Evolutionary conservation across 1,140 invertebrate genomes (phyloP).

Genomic region (Formica selysi): DNA sequence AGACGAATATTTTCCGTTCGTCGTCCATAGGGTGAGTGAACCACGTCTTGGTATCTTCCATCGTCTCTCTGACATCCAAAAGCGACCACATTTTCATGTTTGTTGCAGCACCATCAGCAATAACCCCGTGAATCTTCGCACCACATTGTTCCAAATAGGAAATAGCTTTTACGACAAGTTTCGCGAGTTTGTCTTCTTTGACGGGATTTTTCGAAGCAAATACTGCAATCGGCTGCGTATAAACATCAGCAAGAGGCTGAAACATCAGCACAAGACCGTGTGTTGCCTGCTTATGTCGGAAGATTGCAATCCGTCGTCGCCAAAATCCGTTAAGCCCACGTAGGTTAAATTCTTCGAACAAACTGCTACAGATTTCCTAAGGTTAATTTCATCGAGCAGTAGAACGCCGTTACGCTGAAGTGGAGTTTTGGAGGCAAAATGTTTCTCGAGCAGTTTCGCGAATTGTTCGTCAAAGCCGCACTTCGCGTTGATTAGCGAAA

Average conservation of each 20-base stretch:
- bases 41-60: no score
- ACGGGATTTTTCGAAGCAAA: neutral
- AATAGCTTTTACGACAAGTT: neutral
- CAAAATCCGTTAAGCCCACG: neutral
- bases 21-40: no score
- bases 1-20: no score
- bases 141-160: neutral
- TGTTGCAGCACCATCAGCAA: neutral
- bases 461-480: constrained; percentile 5
- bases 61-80: neutral
- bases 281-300: neutral
- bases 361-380: neutral
- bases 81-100: neutral
- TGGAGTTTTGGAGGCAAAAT: neutral
- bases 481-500: neutral
- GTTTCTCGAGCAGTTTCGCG: neutral
- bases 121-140: neutral
- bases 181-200: neutral
- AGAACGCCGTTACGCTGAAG: neutral
- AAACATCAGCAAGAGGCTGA: neutral
- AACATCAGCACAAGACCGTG: neutral
- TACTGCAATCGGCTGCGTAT: neutral
- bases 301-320: neutral
- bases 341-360: neutral
- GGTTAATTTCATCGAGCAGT: neutral